phyloP scores from a whole-genome alignment of 2,113 vertebrate species.

The Muntiacus muntjak region DNA sequence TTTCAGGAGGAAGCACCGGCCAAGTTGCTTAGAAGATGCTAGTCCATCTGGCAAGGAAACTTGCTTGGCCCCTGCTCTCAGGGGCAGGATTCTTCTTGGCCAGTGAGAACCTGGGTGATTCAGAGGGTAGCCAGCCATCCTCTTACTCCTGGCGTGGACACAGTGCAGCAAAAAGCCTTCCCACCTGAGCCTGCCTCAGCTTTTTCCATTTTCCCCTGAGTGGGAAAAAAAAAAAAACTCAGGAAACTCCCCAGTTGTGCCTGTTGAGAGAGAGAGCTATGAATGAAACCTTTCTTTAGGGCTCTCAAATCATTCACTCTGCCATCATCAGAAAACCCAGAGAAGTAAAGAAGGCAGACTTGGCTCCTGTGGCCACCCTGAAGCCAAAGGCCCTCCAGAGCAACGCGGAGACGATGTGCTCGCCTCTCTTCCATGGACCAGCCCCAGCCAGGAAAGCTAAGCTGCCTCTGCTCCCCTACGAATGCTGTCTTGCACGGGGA shows the following conservation, averaged over 20 bases:
- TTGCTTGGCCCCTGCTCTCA: not conserved
- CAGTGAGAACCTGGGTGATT: not conserved
- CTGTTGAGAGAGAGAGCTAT: not conserved
- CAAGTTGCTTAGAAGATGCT: not conserved
- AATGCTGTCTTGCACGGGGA: no score
- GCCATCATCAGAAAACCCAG: not conserved
- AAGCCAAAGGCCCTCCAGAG: not conserved
- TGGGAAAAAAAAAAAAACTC: not conserved
- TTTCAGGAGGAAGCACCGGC: not conserved
- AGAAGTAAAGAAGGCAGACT: not conserved
- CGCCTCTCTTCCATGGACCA: rapidly evolving
- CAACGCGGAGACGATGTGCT: rapidly evolving
- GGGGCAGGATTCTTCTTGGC: not conserved
- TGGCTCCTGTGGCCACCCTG: not conserved
- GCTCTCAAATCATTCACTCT: not conserved
- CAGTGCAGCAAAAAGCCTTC: not conserved
- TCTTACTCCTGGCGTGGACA: rapidly evolving
- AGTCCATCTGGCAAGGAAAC: not conserved
- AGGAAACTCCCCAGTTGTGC: not conserved
- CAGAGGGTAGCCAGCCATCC: no score
- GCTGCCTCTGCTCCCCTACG: not conserved
- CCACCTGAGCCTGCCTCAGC: not conserved
- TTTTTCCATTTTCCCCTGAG: not conserved
- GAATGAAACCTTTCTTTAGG: not conserved
- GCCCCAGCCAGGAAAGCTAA: rapidly evolving